Evolutionary conservation across 1,140 invertebrate species (phyloP).

Genomic region (Eubasilissa regina): DNA sequence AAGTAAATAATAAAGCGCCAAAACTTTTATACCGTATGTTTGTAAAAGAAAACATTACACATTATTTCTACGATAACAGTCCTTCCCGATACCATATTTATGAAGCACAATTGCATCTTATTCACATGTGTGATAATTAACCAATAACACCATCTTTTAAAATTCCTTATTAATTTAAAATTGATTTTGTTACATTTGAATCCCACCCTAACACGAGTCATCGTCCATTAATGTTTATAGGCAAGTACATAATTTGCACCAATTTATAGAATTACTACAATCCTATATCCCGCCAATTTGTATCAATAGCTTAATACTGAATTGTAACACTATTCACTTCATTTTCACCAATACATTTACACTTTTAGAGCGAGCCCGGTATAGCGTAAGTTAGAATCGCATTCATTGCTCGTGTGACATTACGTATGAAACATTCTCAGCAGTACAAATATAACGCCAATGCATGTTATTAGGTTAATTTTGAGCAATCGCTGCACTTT

Average conservation of each 20-base stretch:
- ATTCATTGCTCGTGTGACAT: no score
- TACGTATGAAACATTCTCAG: background rate
- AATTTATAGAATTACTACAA: no score
- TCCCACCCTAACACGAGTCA: constrained; percentile 1
- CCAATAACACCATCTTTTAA: background rate
- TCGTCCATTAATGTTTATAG: background rate
- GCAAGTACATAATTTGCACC: constrained; percentile 7
- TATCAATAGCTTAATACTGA: background rate
- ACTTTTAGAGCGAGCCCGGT: no score
- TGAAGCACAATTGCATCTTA: constrained; percentile 1
- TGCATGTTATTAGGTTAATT: constrained; percentile 28
- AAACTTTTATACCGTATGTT: constrained; percentile 7
- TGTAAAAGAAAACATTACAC: constrained; percentile 2
- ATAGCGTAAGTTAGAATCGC: no score
- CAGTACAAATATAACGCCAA: constrained; percentile 39
- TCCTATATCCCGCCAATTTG: background rate
- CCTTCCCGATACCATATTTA: constrained; percentile 2
- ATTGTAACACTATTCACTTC: background rate
- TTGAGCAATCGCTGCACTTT: constrained; percentile 29
- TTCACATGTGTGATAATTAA: constrained; percentile 6
- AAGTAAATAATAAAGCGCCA: background rate
- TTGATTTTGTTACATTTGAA: background rate
- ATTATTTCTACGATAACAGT: background rate
- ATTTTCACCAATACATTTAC: no score
- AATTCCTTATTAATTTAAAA: background rate